phyloP scores from a whole-genome alignment of 2,113 vertebrate genomes.

The Syngnathus scovelli region DNA sequence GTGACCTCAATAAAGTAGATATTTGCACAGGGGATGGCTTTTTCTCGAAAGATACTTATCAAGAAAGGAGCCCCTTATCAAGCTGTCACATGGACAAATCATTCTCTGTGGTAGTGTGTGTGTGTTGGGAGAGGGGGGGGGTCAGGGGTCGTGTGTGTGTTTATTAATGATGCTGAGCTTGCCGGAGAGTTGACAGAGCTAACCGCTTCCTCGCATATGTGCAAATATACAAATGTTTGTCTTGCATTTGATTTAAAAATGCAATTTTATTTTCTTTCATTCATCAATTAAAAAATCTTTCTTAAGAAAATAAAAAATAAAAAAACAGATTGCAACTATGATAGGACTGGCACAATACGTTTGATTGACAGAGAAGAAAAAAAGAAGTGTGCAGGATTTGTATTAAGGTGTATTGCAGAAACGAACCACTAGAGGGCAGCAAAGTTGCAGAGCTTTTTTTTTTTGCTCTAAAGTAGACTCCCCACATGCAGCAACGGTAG shows the following conservation, averaged over 20 bases:
- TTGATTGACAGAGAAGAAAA: slow-evolving; percentile 21
- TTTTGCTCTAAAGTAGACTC: slow-evolving; percentile 11
- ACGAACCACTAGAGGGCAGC: slow-evolving; percentile 55
- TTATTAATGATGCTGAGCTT: slow-evolving; percentile 4
- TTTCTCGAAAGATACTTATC: slow-evolving; percentile 52
- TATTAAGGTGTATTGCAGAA: not conserved
- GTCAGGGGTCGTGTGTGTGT: not conserved
- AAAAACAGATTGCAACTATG: not conserved
- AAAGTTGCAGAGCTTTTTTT: slow-evolving; percentile 22
- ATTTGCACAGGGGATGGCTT: slow-evolving; percentile 34
- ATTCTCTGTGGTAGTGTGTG: slow-evolving; percentile 13
- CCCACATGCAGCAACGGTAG: slow-evolving; percentile 14
- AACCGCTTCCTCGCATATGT: not conserved
- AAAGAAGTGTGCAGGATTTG: not conserved
- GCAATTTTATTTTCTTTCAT: not conserved
- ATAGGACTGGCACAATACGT: not conserved
- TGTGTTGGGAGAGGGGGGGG: not conserved
- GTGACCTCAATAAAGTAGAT: slow-evolving; percentile 37
- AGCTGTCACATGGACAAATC: slow-evolving; percentile 36
- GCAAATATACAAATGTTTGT: slow-evolving; percentile 2
- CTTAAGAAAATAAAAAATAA: not conserved
- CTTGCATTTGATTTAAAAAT: slow-evolving; percentile 4
- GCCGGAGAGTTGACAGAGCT: not conserved
- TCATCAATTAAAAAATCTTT: too few species aligned
- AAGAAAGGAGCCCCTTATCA: slow-evolving; percentile 59